Percentiles rank a stretch among this genome's conserved stretches.
These are phyloP conservation scores for Antheraea yamamai DNA, from an alignment of 2,888 invertebrate species.

Conservation along the genomic window DNA sequence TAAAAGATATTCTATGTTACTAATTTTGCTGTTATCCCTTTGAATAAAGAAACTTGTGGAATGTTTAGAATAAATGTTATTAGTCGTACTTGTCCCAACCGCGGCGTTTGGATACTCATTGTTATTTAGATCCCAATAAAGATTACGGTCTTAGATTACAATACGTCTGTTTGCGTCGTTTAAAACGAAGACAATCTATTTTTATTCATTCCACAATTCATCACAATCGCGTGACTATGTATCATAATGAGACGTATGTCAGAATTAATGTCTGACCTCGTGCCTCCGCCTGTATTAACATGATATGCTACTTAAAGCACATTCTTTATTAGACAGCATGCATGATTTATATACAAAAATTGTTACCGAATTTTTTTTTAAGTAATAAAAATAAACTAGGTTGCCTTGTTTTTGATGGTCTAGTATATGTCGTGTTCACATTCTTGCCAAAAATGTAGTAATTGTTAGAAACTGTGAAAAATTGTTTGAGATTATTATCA, in stretches of 20 bases:
- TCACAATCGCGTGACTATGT: conserved; percentile 49
- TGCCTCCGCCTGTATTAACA: conserved; percentile 39
- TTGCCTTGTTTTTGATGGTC: not conserved
- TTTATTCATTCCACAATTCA: conserved; percentile 32
- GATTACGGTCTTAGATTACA: conserved; percentile 24
- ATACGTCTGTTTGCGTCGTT: conserved; percentile 31
- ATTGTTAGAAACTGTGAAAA: not conserved
- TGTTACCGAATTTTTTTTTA: conserved; percentile 2
- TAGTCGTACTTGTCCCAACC: not conserved
- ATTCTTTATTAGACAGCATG: conserved; percentile 25
- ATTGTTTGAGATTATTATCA: not conserved
- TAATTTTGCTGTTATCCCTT: not conserved
- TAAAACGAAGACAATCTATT: conserved; percentile 22
- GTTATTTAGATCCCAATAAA: not conserved
- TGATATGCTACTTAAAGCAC: conserved; percentile 27
- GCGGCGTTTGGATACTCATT: not conserved
- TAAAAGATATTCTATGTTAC: not conserved
- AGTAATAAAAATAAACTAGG: not conserved
- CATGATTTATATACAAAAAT: conserved; percentile 22
- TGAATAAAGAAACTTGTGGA: not conserved
- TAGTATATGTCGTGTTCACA: not conserved
- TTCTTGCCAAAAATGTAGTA: not conserved
- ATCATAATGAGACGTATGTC: conserved; percentile 55
- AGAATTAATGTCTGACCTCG: conserved; percentile 53
- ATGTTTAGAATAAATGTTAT: not conserved